Base-by-base conservation (phyloP, 1,140 invertebrate genomes). In the Philaenus spumarius region DNA sequence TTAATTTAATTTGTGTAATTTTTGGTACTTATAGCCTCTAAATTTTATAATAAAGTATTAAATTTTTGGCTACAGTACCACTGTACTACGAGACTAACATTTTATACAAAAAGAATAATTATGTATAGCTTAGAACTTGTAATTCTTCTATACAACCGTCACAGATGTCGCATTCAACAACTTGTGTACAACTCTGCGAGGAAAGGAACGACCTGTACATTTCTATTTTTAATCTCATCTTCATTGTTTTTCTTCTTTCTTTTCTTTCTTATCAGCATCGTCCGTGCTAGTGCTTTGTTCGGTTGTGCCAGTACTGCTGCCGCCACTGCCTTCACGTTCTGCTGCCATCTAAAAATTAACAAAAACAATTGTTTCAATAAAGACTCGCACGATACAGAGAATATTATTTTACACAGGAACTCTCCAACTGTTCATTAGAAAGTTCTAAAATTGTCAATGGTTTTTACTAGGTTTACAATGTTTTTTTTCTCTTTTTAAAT, bases 271-370 rank as follows among this genome's bases (percentile, higher is more conserved):
- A 17, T 53, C 50, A 3, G 35, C 30, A 20, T 53, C 50, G 26
- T 30, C 26, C n/a, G n/a, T n/a, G 26, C 26, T 30, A 30, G n/a
- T n/a, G 14, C 30, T 37, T 20, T 53, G 50, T 22, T 53, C 34
- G 6, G 30, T 20, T 53, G 50, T 7, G 11, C 30, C 34, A 26
- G 42, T 55, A 42, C 59, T 60, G 40, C 55, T 58, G 17, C 59
- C 48, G 43, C 60, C 26, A 23, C 59, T 58, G 17, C 57, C 43
- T 42, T 63, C 62, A 20, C 59, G 37, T 34, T 63, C 62, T 17
- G 62, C 55, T 5, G 62, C 62, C 62, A 63, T 63, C 62, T 63
- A 50, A 34, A 26, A 53, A 42, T 52, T 6, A 1, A 43, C 57
- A 22, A 24, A 24, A 46, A n/a, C 12, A 23, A 52, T 22, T 19